phyloP scores from a whole-genome alignment of 1,140 invertebrate species.

The Littorina saxatilis region DNA sequence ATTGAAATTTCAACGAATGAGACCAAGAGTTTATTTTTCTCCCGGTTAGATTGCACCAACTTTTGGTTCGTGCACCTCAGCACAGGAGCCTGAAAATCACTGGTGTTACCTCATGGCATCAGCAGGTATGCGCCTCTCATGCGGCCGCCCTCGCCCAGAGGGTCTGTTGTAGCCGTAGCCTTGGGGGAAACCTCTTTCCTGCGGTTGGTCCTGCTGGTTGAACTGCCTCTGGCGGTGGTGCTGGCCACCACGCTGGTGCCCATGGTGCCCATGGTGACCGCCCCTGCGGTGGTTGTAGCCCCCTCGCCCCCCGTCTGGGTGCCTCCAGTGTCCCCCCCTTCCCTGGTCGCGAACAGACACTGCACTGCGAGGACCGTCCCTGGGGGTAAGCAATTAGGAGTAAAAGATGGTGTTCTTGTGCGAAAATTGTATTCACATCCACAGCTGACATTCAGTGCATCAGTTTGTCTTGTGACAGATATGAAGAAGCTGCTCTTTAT shows the following conservation, averaged over 20 bases:
- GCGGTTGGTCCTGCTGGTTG: background rate
- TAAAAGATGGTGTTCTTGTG: too few species aligned
- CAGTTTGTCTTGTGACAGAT: too few species aligned
- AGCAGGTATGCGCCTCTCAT: constrained; percentile 1
- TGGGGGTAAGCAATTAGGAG: too few species aligned
- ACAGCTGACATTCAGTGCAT: too few species aligned
- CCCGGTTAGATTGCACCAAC: too few species aligned
- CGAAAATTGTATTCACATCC: too few species aligned
- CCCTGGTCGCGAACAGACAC: constrained; percentile 39
- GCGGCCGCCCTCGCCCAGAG: constrained; percentile 20
- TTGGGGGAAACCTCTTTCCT: constrained; percentile 21
- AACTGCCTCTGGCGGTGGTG: constrained; percentile 4
- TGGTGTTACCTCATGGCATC: constrained; percentile 11
- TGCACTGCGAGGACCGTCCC: constrained; percentile 48
- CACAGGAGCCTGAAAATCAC: too few species aligned
- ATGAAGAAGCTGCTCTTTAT: too few species aligned
- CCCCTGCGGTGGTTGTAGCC: constrained; percentile 29
- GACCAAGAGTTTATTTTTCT: too few species aligned
- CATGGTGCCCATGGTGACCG: background rate
- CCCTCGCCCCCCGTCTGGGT: background rate
- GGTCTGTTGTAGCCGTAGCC: constrained; percentile 40
- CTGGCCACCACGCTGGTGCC: background rate
- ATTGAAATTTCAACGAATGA: too few species aligned
- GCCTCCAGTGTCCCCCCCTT: constrained; percentile 12
- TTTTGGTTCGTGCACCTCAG: too few species aligned